Evolutionary conservation across 1,140 invertebrate species (phyloP).

Genomic region (Eupeodes corollae): DNA sequence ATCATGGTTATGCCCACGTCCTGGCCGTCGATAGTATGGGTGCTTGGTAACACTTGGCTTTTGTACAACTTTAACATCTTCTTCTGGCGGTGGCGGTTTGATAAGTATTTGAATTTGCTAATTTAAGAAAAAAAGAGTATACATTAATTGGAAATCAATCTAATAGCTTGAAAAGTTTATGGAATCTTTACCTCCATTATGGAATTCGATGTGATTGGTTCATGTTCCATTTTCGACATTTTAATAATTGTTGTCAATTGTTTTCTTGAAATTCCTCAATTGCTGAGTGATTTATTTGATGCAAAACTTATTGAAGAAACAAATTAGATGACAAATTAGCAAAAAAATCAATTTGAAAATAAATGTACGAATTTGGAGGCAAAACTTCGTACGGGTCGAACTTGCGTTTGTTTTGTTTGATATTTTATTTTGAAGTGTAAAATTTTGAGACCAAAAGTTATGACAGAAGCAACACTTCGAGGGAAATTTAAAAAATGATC

Average conservation of each 20-base stretch:
- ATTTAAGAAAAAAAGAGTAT: conserved; percentile 35
- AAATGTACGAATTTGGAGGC: too few relatives aligned
- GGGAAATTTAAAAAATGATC: too few relatives aligned
- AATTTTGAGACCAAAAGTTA: too few relatives aligned
- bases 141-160: background rate
- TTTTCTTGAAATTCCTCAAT: too few relatives aligned
- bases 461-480: too few relatives aligned
- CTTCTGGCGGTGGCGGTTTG: conserved; percentile 76
- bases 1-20: conserved; percentile 85
- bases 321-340: too few relatives aligned
- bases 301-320: too few relatives aligned
- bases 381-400: too few relatives aligned
- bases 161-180: background rate
- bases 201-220: conserved; percentile 23
- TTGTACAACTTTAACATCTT: conserved; percentile 42
- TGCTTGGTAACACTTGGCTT: conserved; percentile 59
- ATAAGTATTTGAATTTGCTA: conserved; percentile 77
- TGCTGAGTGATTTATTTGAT: too few relatives aligned
- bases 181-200: conserved; percentile 30
- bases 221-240: conserved; percentile 33
- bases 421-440: too few relatives aligned
- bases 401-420: too few relatives aligned
- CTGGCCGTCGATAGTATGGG: conserved; percentile 73
- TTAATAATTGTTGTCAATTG: conserved; percentile 8
- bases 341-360: too few relatives aligned